These are phyloP conservation scores for Lycocerus yunnanus DNA, from an alignment of 2,888 invertebrate species.

Conservation along the genomic window DNA sequence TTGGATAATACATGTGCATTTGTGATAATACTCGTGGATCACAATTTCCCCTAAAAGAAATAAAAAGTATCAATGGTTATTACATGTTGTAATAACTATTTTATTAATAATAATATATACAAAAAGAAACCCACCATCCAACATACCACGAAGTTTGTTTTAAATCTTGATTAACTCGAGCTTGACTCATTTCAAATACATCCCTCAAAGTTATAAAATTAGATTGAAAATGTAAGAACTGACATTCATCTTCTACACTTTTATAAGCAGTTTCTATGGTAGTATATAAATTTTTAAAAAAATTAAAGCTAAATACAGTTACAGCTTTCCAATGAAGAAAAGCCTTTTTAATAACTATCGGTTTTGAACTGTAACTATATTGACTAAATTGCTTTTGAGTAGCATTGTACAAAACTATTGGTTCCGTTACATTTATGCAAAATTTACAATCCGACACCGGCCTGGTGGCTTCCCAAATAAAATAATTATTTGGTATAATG, in stretches of 20 bases:
- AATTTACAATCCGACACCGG: constrained; percentile 82
- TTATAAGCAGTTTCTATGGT: constrained; percentile 72
- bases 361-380: constrained; percentile 79
- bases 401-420: constrained; percentile 70
- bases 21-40: constrained; percentile 76
- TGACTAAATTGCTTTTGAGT: constrained; percentile 70
- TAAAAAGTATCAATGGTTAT: background rate
- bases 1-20: constrained; percentile 75
- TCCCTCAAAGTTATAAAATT: constrained; percentile 76
- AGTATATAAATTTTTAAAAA: constrained; percentile 72
- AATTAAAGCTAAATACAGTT: constrained; percentile 66
- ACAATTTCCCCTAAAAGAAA: constrained; percentile 77
- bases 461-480: constrained; percentile 85
- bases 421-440: constrained; percentile 70
- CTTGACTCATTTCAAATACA: constrained; percentile 75
- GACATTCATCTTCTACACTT: constrained; percentile 79
- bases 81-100: background rate
- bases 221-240: constrained; percentile 85
- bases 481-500: constrained; percentile 80
- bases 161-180: constrained; percentile 64
- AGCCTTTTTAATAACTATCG: constrained; percentile 79
- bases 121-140: constrained; percentile 75
- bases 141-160: constrained; percentile 83
- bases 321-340: constrained; percentile 78
- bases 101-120: background rate